Conservation (phyloP, 2,888 invertebrate genomes). For the Dicroscelio sp. region DNA sequence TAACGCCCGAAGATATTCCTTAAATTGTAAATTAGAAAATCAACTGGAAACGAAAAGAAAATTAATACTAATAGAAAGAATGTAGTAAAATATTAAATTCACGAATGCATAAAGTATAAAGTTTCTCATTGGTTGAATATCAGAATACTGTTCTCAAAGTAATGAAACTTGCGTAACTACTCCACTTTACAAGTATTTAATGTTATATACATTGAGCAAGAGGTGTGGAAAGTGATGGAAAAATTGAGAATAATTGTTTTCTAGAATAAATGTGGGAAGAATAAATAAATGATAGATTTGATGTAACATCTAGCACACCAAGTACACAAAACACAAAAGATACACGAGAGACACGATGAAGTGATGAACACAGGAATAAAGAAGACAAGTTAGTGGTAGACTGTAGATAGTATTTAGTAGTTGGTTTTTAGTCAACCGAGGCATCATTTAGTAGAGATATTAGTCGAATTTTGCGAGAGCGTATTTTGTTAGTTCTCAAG, state of each 20-base stretch:
- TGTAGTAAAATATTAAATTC: neutral
- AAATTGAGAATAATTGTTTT: constrained; percentile 49
- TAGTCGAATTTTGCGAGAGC: constrained; percentile 68
- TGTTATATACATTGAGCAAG: constrained; percentile 26
- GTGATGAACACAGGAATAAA: constrained; percentile 78
- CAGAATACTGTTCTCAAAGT: constrained; percentile 4
- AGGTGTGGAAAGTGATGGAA: constrained; percentile 27
- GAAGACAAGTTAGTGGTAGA: constrained; percentile 70
- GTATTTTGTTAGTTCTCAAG: constrained; percentile 73
- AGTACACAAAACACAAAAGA: constrained; percentile 75
- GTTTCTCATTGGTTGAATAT: neutral
- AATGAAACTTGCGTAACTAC: constrained; percentile 32
- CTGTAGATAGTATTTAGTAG: constrained; percentile 43
- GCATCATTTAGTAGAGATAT: constrained; percentile 49
- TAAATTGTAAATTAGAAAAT: constrained; percentile 38
- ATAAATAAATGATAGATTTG: constrained; percentile 63
- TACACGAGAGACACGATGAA: constrained; percentile 79
- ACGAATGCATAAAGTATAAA: constrained; percentile 35
- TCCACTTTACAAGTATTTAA: constrained; percentile 11
- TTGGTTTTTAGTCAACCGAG: constrained; percentile 51
- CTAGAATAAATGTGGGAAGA: constrained; percentile 58
- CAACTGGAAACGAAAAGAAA: neutral
- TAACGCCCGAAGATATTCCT: constrained; percentile 69
- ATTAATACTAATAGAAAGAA: neutral
- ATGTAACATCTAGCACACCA: constrained; percentile 77